phyloP scores from a whole-genome alignment of 2,113 vertebrate species.

The Tragelaphus strepsiceros region DNA sequence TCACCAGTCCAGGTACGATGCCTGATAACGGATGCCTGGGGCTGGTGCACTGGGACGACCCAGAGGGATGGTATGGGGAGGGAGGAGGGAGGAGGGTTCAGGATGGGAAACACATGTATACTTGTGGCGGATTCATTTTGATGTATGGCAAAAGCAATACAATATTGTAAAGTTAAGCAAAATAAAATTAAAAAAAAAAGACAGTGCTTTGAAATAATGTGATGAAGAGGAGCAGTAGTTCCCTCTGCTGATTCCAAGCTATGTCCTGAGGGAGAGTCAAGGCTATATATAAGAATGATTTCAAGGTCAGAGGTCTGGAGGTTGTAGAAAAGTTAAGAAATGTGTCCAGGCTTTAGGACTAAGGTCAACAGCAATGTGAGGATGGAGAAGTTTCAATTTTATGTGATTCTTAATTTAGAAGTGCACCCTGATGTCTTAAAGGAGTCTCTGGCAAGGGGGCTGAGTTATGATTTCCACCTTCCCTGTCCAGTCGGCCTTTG shows the following conservation, averaged over 20 bases:
- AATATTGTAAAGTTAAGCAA: too few species aligned
- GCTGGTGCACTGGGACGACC: too few species aligned
- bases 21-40: too few species aligned
- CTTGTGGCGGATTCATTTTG: too few species aligned
- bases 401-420: not conserved
- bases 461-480: not conserved
- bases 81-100: too few species aligned
- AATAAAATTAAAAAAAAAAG: not conserved
- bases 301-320: not conserved
- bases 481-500: not conserved
- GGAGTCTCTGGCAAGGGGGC: not conserved
- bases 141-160: too few species aligned
- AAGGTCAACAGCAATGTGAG: constrained; percentile 26
- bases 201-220: not conserved
- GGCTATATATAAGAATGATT: not conserved
- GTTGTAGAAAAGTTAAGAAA: not conserved
- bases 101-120: too few species aligned
- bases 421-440: not conserved
- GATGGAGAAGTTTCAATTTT: not conserved
- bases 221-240: not conserved
- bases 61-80: too few species aligned
- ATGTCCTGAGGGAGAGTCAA: not conserved
- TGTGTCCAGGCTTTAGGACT: not conserved
- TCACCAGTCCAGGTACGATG: too few species aligned
- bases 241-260: not conserved